Conservation (phyloP, 1,140 invertebrate genomes). For the Sinonovacula constricta region DNA sequence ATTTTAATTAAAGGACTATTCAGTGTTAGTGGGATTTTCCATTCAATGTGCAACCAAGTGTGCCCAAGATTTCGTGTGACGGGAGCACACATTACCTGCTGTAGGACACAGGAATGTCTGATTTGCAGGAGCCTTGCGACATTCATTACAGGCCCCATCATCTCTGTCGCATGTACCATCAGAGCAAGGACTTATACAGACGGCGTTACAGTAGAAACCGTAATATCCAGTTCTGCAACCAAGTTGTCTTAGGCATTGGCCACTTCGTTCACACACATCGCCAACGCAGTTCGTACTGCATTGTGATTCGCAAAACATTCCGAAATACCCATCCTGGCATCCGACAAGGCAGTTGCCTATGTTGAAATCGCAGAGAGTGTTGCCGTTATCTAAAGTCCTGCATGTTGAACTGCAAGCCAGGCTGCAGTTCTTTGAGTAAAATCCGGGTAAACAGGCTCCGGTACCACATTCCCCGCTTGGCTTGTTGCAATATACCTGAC, state of each 20-base stretch:
- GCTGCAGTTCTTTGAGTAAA: slow-evolving; percentile 3
- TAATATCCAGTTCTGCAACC: slow-evolving; percentile 25
- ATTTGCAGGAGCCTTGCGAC: neutral
- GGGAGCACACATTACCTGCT: slow-evolving; percentile 37
- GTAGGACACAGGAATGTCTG: slow-evolving; percentile 21
- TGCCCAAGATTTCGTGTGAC: too few species aligned
- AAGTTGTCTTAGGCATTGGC: slow-evolving; percentile 5
- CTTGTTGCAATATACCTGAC: slow-evolving; percentile 19
- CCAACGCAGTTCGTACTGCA: slow-evolving; percentile 9
- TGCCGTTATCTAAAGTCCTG: neutral
- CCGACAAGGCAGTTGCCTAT: slow-evolving; percentile 10
- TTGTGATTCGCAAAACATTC: neutral
- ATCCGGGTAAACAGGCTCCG: slow-evolving; percentile 12
- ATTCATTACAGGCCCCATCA: slow-evolving; percentile 16
- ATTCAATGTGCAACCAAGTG: too few species aligned
- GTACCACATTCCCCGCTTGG: neutral
- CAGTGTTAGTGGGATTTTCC: too few species aligned
- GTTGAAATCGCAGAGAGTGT: slow-evolving; percentile 9
- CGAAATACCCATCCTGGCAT: slow-evolving; percentile 12
- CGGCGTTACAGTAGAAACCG: neutral
- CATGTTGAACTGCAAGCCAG: slow-evolving; percentile 10
- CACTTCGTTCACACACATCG: slow-evolving; percentile 17
- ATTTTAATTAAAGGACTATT: too few species aligned
- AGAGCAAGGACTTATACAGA: slow-evolving; percentile 10
- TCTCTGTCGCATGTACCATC: slow-evolving; percentile 31